phyloP scores from a whole-genome alignment of 37 sponge, comb jelly and placozoan genomes.

The Cliona cf. orientalis region DNA sequence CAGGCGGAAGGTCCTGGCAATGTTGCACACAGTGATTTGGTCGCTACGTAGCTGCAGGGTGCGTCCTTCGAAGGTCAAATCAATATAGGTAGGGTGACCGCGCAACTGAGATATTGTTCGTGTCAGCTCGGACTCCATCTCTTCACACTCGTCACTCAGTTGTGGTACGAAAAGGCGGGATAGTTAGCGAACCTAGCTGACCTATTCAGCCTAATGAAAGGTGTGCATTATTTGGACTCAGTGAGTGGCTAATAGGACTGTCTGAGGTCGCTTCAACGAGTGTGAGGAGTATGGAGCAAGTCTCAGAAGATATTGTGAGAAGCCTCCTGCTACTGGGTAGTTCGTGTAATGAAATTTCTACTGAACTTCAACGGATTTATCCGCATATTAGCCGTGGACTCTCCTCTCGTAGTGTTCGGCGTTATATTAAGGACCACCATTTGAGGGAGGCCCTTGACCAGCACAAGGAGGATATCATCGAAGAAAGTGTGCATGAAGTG shows the following conservation, averaged over 20 bases:
- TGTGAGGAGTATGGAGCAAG: too few relatives aligned
- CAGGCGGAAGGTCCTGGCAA: neutral
- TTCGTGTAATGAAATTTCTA: neutral
- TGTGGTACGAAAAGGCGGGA: too few relatives aligned
- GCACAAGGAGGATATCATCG: neutral
- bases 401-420: constrained; percentile 2
- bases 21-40: neutral
- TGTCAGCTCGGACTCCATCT: neutral
- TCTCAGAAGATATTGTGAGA: neutral
- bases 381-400: constrained; percentile 1
- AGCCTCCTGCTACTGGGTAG: neutral
- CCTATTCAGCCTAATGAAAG: too few relatives aligned
- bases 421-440: neutral
- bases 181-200: too few relatives aligned
- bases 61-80: neutral
- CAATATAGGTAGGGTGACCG: too few relatives aligned
- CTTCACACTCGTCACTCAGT: too few relatives aligned
- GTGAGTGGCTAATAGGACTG: too few relatives aligned
- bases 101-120: too few relatives aligned
- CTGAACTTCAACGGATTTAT: neutral
- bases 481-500: neutral
- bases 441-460: neutral
- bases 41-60: neutral
- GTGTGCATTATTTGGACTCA: too few relatives aligned
- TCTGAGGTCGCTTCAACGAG: too few relatives aligned